Percentiles rank a stretch among this genome's conserved stretches.
Evolutionary conservation across 2,888 invertebrate species (phyloP).

Genomic region (Nebria salina): DNA sequence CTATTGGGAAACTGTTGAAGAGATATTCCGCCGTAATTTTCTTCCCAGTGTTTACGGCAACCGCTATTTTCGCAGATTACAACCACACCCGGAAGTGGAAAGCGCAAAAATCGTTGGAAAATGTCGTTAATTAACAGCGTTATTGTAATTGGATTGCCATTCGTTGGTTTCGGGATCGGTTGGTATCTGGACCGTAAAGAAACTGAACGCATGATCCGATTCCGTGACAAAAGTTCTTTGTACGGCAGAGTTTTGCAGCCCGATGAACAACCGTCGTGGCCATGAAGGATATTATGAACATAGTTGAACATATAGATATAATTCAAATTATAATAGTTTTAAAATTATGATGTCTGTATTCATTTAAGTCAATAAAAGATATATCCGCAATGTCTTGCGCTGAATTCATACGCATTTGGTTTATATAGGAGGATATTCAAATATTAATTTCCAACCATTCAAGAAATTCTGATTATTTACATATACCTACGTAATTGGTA

Average conservation of each 20-base stretch:
- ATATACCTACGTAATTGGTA: no score
- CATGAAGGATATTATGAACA: conserved; percentile 54
- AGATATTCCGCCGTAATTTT: conserved; percentile 75
- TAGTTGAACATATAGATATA: neutral
- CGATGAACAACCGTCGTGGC: conserved; percentile 80
- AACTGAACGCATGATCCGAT: conserved; percentile 75
- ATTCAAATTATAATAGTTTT: neutral
- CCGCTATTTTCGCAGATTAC: conserved; percentile 77
- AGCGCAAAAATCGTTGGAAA: conserved; percentile 55
- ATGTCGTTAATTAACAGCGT: conserved; percentile 62
- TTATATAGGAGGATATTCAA: no score
- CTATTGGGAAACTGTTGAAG: conserved; percentile 62
- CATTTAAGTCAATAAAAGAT: neutral
- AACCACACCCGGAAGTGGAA: conserved; percentile 80
- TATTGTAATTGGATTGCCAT: conserved; percentile 67
- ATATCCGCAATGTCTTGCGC: no score
- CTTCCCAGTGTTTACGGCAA: conserved; percentile 70
- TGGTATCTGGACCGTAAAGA: conserved; percentile 74
- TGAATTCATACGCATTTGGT: no score
- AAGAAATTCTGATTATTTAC: no score
- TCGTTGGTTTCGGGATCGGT: conserved; percentile 70
- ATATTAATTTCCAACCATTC: no score
- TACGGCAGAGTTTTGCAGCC: conserved; percentile 74
- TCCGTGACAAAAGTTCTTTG: conserved; percentile 82
- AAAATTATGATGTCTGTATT: conserved; percentile 6